phyloP scores from a whole-genome alignment of 2,888 invertebrate genomes.

The Megastigmus dorsalis region DNA sequence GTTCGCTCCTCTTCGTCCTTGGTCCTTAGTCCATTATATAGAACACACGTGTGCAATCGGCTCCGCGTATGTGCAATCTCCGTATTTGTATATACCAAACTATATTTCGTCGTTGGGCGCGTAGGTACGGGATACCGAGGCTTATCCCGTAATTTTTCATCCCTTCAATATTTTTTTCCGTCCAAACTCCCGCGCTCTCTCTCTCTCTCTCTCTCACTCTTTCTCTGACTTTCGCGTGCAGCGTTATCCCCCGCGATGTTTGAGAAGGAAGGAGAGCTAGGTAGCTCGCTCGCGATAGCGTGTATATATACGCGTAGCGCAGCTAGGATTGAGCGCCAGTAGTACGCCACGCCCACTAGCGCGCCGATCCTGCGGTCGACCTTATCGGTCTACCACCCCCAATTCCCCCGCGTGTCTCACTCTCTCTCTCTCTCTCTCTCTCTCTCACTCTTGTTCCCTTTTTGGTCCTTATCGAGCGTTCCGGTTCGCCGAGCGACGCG shows the following conservation, averaged over 20 bases:
- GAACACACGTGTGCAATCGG: background rate
- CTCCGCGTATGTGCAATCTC: background rate
- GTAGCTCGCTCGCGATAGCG: slow-evolving; percentile 28
- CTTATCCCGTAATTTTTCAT: slow-evolving; percentile 39
- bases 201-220: background rate
- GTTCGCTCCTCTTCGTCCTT: no score
- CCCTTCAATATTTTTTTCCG: slow-evolving; percentile 37
- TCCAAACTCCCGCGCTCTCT: background rate
- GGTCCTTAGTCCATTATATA: no score
- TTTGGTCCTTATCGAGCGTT: slow-evolving; percentile 55
- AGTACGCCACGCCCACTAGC: slow-evolving; percentile 5
- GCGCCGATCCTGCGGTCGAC: slow-evolving; percentile 40
- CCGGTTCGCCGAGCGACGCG: slow-evolving; percentile 52
- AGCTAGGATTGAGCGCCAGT: background rate
- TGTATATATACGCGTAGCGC: no score
- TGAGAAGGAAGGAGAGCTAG: slow-evolving; percentile 36
- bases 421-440: slow-evolving; percentile 36
- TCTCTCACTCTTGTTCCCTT: slow-evolving; percentile 34
- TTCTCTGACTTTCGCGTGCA: background rate
- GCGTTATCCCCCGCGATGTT: slow-evolving; percentile 35
- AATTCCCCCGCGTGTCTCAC: slow-evolving; percentile 4
- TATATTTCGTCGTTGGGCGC: background rate
- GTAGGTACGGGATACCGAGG: no score
- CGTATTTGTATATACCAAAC: background rate
- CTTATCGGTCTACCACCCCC: slow-evolving; percentile 59